Conservation (phyloP, 2,797 vertebrate genomes). For the Garrulus glandarius region DNA sequence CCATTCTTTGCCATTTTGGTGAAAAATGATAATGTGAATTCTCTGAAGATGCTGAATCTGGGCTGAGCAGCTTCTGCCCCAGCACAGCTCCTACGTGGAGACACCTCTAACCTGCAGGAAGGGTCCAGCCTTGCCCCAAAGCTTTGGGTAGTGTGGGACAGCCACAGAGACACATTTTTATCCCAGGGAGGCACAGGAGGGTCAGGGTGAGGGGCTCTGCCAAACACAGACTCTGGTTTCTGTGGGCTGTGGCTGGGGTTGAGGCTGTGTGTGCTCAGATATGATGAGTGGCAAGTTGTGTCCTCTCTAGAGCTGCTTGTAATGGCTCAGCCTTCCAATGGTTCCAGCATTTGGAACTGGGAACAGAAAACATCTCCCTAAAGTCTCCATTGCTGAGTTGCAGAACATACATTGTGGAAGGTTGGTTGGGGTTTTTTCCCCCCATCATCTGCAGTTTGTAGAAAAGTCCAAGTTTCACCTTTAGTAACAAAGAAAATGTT, state of each 20-base stretch:
- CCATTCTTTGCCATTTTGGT: background rate
- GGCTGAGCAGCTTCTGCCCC: background rate
- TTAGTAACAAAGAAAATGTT: background rate
- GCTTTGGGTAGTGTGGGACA: background rate
- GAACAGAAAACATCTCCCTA: background rate
- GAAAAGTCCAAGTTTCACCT: background rate
- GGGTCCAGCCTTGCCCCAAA: background rate
- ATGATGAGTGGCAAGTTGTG: rapidly evolving
- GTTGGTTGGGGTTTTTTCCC: rapidly evolving
- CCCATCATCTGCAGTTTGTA: background rate
- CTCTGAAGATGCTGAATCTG: background rate
- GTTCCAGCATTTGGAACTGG: background rate
- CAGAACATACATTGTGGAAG: rapidly evolving
- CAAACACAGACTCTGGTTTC: background rate
- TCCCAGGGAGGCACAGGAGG: rapidly evolving
- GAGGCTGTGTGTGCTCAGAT: background rate
- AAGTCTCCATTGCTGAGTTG: background rate
- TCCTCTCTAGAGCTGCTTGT: background rate
- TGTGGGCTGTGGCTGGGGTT: rapidly evolving
- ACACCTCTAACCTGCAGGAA: background rate
- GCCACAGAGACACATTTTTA: background rate
- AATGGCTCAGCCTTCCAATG: background rate
- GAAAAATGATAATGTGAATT: background rate
- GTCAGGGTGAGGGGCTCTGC: background rate
- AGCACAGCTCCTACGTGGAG: background rate